Base-by-base conservation (phyloP, 2,113 vertebrate genomes). In the Lycaon pictus region DNA sequence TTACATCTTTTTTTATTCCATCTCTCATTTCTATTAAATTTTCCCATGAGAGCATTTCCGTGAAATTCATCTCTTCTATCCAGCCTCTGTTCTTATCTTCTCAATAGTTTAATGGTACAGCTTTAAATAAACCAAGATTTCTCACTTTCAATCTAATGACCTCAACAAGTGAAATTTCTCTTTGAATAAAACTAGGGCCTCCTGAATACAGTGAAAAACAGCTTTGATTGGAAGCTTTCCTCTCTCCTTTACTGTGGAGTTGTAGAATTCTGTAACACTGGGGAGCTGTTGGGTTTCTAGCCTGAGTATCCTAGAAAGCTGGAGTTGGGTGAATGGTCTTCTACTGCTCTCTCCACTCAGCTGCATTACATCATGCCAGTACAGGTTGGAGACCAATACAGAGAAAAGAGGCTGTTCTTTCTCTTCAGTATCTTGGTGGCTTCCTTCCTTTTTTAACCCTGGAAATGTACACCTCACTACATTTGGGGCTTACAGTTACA, bases 121-220 rank as follows among this genome's bases (percentile, higher is more conserved):
- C 86, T 96, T 97, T 97, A 97, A 98, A 96, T 90, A 97, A 98
- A 96, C 83, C 89, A 92, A 79, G 95, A 94, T 96, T 95, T 97
- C 84, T 97, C 77, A 94, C 92, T 95, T 97, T 97, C 37, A 95
- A 67, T 91, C 82, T 98, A 96, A 96, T 97, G 92, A 95, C 82
- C 95, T 79, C 87, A 95, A 87, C 93, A 96, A 94, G 72, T 95
- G 65, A 97, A 96, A 95, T 82, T 96, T 95, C 77, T 88, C 88
- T 96, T 96, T 84, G 48, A 90, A 22, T 97, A 77, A 96, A 94
- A 92, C 53, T 77, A 53, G 63, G 92, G 81, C 55, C 76, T 92
- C 77, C 69, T 89, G 90, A 90, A 79, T 83, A 92, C 19, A 88
- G 35, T 91, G 86, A 74, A 90, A 96, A 92, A 95, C 97, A 97